Conservation (phyloP, 2,888 invertebrate species). For the Meteorus cinctellus region DNA sequence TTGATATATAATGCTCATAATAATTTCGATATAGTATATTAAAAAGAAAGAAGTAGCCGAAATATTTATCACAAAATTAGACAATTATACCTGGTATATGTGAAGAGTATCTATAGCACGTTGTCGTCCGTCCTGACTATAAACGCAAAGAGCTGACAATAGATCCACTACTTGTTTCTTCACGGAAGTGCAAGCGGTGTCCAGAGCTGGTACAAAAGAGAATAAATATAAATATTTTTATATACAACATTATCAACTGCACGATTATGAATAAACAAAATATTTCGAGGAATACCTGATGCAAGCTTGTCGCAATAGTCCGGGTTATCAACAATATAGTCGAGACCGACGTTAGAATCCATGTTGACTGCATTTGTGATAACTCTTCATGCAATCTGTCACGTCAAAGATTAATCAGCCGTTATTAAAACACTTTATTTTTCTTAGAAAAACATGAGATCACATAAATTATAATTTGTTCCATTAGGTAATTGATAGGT, state of each 20-base stretch:
- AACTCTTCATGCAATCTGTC: constrained; percentile 58
- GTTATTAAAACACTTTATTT: background rate
- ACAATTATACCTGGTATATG: constrained; percentile 85
- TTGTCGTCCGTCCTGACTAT: constrained; percentile 91
- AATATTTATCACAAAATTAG: background rate
- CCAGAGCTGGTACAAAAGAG: constrained; percentile 86
- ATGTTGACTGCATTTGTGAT: constrained; percentile 75
- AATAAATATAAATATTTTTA: constrained; percentile 75
- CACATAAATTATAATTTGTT: background rate
- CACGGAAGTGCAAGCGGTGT: constrained; percentile 91
- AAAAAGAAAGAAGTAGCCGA: background rate
- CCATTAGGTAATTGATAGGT: constrained; percentile 26
- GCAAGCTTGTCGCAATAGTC: constrained; percentile 94
- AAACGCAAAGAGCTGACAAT: constrained; percentile 94
- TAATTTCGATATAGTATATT: too few species aligned
- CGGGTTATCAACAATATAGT: constrained; percentile 95
- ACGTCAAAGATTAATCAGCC: constrained; percentile 30
- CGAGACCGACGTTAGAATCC: constrained; percentile 95
- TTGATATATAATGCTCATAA: too few species aligned
- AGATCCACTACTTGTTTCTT: constrained; percentile 98
- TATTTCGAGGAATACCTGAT: constrained; percentile 76
- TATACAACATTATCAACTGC: constrained; percentile 81
- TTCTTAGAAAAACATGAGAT: constrained; percentile 3
- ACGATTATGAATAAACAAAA: constrained; percentile 20
- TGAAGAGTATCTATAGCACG: constrained; percentile 92